Percentiles rank a stretch among this genome's conserved stretches.
Evolutionary conservation across 2,888 invertebrate genomes (phyloP).

Genomic region (Diarsia brunnea): DNA sequence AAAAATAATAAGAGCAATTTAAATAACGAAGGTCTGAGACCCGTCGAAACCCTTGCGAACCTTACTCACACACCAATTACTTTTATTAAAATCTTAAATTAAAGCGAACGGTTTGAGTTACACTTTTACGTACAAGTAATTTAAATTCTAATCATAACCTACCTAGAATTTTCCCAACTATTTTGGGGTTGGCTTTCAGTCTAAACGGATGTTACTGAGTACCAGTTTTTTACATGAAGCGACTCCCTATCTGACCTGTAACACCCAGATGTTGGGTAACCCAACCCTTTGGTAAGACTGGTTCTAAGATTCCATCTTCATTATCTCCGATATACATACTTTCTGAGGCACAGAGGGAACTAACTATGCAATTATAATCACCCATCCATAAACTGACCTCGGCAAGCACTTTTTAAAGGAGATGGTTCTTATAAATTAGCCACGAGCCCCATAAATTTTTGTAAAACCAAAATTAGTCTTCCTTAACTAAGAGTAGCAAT

Average conservation of each 20-base stretch:
- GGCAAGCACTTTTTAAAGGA: not conserved
- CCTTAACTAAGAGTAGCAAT: slow-evolving; percentile 30
- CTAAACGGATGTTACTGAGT: not conserved
- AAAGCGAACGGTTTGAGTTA: not conserved
- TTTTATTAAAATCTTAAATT: slow-evolving; percentile 34
- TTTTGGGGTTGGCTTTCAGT: not conserved
- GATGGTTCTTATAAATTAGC: not conserved
- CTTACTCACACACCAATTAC: slow-evolving; percentile 28
- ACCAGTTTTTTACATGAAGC: not conserved
- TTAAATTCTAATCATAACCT: not conserved
- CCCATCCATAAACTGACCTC: not conserved
- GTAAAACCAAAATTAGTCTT: slow-evolving; percentile 36
- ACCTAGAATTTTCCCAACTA: not conserved
- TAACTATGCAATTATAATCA: not conserved
- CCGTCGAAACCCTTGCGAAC: slow-evolving; percentile 11
- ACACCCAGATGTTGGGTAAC: not conserved
- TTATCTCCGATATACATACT: not conserved
- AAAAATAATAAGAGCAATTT: slow-evolving; percentile 31
- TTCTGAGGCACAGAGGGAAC: not conserved
- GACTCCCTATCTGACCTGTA: not conserved
- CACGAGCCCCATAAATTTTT: not conserved
- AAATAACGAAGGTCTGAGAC: slow-evolving; percentile 37
- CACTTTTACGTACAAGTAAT: not conserved
- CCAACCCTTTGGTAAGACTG: not conserved
- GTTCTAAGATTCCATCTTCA: not conserved